These are phyloP conservation scores for Urosaurus nigricauda DNA, from an alignment of 2,797 vertebrate genomes.

Conservation along the genomic window DNA sequence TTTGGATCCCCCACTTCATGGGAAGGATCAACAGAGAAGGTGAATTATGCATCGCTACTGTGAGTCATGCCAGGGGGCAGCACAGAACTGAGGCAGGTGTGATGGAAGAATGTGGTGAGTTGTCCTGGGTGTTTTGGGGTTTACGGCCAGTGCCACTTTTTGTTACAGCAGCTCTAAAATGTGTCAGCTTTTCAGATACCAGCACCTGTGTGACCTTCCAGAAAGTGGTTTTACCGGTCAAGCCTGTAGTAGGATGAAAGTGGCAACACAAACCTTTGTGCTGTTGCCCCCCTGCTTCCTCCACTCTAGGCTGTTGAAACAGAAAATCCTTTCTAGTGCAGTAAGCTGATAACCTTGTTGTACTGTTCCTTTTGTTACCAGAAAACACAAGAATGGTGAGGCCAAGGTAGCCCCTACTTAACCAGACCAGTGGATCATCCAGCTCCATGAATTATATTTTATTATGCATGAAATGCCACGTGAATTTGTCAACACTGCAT, in stretches of 20 bases:
- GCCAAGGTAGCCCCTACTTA: no score
- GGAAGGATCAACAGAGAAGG: no score
- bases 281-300: background rate
- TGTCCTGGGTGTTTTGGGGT: no score
- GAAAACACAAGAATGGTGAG: background rate
- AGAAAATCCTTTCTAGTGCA: background rate
- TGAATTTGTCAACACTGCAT: background rate
- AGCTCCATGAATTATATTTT: background rate
- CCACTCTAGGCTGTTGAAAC: background rate
- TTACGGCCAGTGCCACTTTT: background rate
- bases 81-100: background rate
- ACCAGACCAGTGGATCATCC: background rate
- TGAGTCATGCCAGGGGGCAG: background rate
- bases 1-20: no score
- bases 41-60: no score
- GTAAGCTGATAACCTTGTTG: background rate
- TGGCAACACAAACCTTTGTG: background rate
- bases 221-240: conserved; percentile 26
- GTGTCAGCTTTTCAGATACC: background rate
- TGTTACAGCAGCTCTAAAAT: background rate
- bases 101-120: background rate
- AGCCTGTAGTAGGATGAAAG: background rate
- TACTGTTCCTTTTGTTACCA: background rate
- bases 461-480: background rate
- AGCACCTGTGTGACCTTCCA: background rate